Evolutionary conservation across 2,113 vertebrate genomes (phyloP), one percentile per base, ranked within the genome.

Genomic region (Megalops atlanticus): DNA sequence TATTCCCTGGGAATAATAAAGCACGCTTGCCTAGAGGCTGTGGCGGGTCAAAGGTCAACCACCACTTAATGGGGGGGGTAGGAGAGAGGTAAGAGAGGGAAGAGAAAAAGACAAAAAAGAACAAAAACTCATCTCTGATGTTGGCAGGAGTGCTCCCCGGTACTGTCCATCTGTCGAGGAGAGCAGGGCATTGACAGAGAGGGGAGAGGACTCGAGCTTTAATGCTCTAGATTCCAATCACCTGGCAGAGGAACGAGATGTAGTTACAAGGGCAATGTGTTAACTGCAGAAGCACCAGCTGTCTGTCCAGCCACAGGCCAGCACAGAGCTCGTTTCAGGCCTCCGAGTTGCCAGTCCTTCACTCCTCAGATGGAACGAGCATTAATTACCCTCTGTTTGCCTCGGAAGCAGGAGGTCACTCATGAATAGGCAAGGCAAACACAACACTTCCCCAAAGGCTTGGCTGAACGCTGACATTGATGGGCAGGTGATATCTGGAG

Each of bases 401-500:
- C n/a, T 68, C 36, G 11, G 14, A 64, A 68, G 21, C 27, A 12
- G 74, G 43, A 52, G 43, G 49, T 41, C 54, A 41, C n/a, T 78
- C 14, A 49, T 58, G 38, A 54, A 78, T 58, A 31, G 49, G 36
- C n/a, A 78, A 24, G 38, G 52, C 35, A 78, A 78, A 78, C 76
- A 41, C 38, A 68, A 39, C 38, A 40, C 35, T 27, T 27, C 36
- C 39, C 52, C n/a, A 16, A 40, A 41, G 52, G 24, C n/a, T 27
- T 18, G 24, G 12, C 49, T 7, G 21, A 40, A 12, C 76, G 4
- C 35, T 58, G 21, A 4, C 24, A 39, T 39, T 24, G 36, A 77
- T 38, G n/a, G 5, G n/a, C n/a, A 40, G 8, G 69, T 11, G 1
- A 16, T 64, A 31, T 64, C 38, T 40, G 14, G 11, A 35, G 18